Evolutionary conservation across 1,140 invertebrate species (phyloP).

Genomic region (Drosophila persimilis): DNA sequence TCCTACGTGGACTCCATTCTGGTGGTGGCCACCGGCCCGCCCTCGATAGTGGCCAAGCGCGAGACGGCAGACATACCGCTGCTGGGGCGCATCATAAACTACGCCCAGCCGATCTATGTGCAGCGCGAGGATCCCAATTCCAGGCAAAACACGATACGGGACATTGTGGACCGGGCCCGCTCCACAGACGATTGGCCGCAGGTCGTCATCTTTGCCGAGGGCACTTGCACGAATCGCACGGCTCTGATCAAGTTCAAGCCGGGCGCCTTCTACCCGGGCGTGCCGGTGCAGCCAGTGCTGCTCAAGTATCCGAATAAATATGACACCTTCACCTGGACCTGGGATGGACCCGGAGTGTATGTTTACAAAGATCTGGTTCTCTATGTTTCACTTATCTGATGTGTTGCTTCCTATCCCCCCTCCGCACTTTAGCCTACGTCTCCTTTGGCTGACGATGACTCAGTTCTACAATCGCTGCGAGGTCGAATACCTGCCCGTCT

Average conservation of each 20-base stretch:
- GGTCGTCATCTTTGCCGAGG: conserved; percentile 97
- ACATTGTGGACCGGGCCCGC: conserved; percentile 93
- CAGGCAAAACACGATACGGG: conserved; percentile 93
- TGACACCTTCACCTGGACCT: conserved; percentile 98
- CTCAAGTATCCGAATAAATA: conserved; percentile 95
- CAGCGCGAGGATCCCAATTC: conserved; percentile 96
- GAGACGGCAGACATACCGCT: conserved; percentile 91
- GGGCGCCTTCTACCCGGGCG: conserved; percentile 95
- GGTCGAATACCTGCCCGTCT: conserved; percentile 97
- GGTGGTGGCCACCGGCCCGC: conserved; percentile 90
- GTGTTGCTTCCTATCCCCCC: conserved; percentile 1
- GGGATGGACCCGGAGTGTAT: conserved; percentile 98
- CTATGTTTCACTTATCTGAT: neutral
- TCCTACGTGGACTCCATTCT: conserved; percentile 94
- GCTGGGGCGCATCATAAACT: conserved; percentile 97
- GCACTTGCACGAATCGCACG: conserved; percentile 96
- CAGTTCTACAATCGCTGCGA: conserved; percentile 95
- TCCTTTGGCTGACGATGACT: conserved; percentile 95
- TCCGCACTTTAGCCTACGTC: conserved; percentile 43
- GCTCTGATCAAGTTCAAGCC: conserved; percentile 98
- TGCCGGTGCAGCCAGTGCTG: conserved; percentile 96
- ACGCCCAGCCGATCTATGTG: conserved; percentile 97
- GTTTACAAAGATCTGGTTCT: conserved; percentile 77
- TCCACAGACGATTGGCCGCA: conserved; percentile 96
- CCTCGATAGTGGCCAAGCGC: conserved; percentile 94